Evolutionary conservation across 2,797 vertebrate species (phyloP), one percentile per base, ranked within the genome.

Genomic region (Peromyscus attwateri): DNA sequence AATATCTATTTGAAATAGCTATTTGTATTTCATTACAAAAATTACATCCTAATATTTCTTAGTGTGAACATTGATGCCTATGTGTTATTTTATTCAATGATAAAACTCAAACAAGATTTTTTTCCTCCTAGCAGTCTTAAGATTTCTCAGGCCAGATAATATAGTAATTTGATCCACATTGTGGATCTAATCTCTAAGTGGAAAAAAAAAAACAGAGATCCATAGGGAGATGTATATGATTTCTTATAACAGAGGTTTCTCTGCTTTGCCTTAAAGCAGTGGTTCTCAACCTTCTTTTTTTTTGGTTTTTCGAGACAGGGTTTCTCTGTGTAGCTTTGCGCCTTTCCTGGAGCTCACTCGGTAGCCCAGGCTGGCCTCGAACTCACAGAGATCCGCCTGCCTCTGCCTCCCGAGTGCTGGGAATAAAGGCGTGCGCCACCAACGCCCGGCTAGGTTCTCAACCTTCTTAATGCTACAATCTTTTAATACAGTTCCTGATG

Each of bases 21-120:
- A 46, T 43, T 80, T 92, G 55, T 73, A 34, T 40, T 71, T 84
- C 8, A 52, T 9, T 27, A n/a, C 62, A 85, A 93, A 96, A 96
- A 85, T 68, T 68, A 19, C n/a, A 40, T 40, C 31, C 43, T 89
- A 84, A 23, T 10, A 27, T 87, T 90, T 82, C 40, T 93, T 17
- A 77, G 0, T 29, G 4, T 64, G 37, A 80, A 57, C 60, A 1
- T n/a, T 46, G 76, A 25, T 6, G 23, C 10, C 16, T 62, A 21
- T 9, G 17, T 57, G 3, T 40, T 73, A 76, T 27, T 71, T 92
- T 90, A 14, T 75, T 93, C 57, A 66, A 49, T 12, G 27, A 0
- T 76, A 81, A 64, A 89, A 37, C 14, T 68, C 13, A 84, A 0
- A 10, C 34, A 66, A 52, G 57, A 23, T 4, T 1, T 70, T 80